phyloP scores from a whole-genome alignment of 2,888 invertebrate species.

The Metacarcinus magister region DNA sequence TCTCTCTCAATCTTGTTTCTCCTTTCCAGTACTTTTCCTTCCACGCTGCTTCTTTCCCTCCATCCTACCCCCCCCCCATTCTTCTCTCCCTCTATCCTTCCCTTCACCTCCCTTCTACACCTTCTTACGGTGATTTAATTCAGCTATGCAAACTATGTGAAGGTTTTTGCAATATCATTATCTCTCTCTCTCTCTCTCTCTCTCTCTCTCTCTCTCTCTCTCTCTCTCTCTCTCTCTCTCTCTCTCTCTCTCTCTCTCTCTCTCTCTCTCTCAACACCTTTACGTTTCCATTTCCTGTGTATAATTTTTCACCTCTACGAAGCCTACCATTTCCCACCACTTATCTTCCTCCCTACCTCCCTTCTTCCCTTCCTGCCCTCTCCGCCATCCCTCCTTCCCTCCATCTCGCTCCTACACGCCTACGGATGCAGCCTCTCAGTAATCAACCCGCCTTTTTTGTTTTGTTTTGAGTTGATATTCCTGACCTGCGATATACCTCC shows the following conservation, averaged over 20 bases:
- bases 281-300: neutral
- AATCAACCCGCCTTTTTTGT: neutral
- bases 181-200: no score
- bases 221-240: slow-evolving; percentile 29
- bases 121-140: neutral
- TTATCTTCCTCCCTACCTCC: neutral
- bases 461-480: neutral
- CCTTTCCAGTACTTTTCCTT: no score
- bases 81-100: no score
- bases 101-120: no score
- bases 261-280: neutral
- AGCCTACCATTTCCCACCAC: neutral
- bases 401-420: neutral
- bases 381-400: neutral
- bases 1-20: no score
- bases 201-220: neutral
- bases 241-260: slow-evolving; percentile 34
- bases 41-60: no score
- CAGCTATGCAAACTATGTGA: neutral
- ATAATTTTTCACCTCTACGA: neutral
- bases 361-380: neutral
- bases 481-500: neutral
- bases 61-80: no score
- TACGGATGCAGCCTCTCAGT: neutral
- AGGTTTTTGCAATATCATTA: neutral